Conservation (phyloP, 2,797 vertebrate species). For the Diplodus sargus region DNA sequence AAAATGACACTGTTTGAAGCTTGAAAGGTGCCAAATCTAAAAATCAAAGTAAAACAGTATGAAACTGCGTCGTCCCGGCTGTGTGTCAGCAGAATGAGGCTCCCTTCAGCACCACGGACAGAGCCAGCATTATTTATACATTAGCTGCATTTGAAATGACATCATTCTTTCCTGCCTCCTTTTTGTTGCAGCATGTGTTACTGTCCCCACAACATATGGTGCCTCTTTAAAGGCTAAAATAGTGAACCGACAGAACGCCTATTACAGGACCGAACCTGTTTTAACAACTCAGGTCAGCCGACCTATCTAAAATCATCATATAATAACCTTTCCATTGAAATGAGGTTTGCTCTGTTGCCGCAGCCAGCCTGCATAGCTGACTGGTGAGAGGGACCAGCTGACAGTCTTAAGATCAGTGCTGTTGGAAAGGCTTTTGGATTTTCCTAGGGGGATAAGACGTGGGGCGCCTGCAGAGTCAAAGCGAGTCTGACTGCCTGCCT, state of each 20-base stretch:
- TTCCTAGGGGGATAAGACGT: constrained; percentile 34
- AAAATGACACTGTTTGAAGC: too few species aligned
- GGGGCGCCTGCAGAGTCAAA: constrained; percentile 28
- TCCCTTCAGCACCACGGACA: constrained; percentile 72
- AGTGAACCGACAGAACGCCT: constrained; percentile 38
- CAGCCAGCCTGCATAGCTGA: constrained; percentile 45
- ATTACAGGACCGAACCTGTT: constrained; percentile 49
- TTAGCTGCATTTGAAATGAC: constrained; percentile 12
- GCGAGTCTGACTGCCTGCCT: constrained; percentile 19
- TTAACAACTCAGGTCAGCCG: constrained; percentile 43
- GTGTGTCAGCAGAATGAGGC: neutral
- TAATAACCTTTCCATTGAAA: constrained; percentile 32
- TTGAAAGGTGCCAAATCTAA: too few species aligned
- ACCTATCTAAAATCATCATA: constrained; percentile 43
- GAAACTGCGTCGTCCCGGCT: neutral
- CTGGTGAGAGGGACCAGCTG: constrained; percentile 41
- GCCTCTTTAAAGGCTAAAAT: constrained; percentile 37
- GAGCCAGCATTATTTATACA: constrained; percentile 35
- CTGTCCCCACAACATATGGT: constrained; percentile 44
- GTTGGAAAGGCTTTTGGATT: constrained; percentile 40
- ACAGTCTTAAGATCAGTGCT: constrained; percentile 47
- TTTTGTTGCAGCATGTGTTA: constrained; percentile 14
- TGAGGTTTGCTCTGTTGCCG: constrained; percentile 17
- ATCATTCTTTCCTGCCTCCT: constrained; percentile 17
- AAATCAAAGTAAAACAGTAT: neutral